Evolutionary conservation across 1,140 invertebrate genomes (phyloP), one percentile per base, ranked within the genome.

Genomic region (Oreohelix idahoensis): DNA sequence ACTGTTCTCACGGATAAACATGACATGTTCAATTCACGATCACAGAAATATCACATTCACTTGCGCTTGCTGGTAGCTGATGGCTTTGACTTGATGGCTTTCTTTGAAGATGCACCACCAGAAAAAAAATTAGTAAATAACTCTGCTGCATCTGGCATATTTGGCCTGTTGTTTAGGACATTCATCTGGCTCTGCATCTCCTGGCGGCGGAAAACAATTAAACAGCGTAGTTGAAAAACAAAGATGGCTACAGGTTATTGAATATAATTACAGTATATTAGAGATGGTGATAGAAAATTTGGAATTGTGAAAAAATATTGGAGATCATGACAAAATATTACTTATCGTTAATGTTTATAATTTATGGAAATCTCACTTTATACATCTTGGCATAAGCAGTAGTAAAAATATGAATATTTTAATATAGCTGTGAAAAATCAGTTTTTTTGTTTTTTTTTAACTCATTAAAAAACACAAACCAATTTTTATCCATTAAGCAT

Each of bases 171-270:
- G 85, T 89, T 92, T 5, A 92, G 85, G 20, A 89, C 88, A 82
- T 90, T 92, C 91, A 92, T 92, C 79, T 90, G 90, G 17, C 87
- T 84, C 86, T 92, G 91, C 89, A 92, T 90, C 75, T 92, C 91
- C 89, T 90, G 84, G 45, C 81, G 86, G 81, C 26, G 49, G 71
- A 63, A 29, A 83, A n/a, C n/a, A n/a, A 66, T 53, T 45, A 45
- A 45, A 45, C 15, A 45, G 5, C 42, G 15, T 45, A 45, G 15
- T 45, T 63, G 23, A 74, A 83, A 69, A 32, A 38, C 8, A 36
- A 63, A 38, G 38, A 23, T 45, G 15, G 42, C 42, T 8, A 45
- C 5, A 5, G 15, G 42, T 5, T 45, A 45, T 8, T 45, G 42
- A 45, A 45, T n/a, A n/a, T n/a, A n/a, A n/a, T n/a, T n/a, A n/a